These are phyloP conservation scores for Sphinx pinastri DNA, from an alignment of 2,888 invertebrate species.

Conservation along the genomic window DNA sequence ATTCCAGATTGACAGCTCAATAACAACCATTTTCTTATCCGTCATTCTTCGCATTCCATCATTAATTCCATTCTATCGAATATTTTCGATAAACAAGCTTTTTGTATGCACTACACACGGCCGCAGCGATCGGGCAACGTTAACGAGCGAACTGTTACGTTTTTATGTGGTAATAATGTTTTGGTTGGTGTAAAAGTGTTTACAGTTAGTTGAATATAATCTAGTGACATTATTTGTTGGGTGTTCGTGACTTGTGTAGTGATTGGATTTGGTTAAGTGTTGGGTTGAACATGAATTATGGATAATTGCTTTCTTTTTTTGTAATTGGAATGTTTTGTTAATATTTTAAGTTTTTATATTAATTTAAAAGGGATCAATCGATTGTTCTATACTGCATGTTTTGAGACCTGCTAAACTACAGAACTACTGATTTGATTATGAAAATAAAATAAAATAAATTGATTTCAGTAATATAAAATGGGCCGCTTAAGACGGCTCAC, in stretches of 20 bases:
- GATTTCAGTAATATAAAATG: no score
- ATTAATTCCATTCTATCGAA: constrained; percentile 26
- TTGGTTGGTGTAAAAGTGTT: constrained; percentile 26
- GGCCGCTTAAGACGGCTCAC: no score
- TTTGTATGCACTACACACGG: constrained; percentile 28
- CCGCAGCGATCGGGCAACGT: constrained; percentile 20
- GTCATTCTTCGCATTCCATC: no score
- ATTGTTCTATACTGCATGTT: no score
- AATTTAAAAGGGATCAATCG: no score
- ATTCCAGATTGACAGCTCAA: no score
- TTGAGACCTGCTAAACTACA: no score
- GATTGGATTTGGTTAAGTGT: not conserved
- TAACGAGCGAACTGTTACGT: constrained; percentile 20
- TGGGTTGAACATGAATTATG: not conserved
- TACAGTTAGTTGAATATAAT: constrained; percentile 26
- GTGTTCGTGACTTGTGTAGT: not conserved
- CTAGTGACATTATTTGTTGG: constrained; percentile 20
- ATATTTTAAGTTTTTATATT: no score
- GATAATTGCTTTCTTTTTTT: not conserved
- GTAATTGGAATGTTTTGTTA: no score
- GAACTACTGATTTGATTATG: no score
- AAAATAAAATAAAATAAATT: no score
- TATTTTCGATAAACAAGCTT: constrained; percentile 26
- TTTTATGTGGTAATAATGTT: constrained; percentile 26
- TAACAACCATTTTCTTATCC: no score